Conservation (phyloP, 2,888 invertebrate genomes). For the Cremastinae sp. region DNA sequence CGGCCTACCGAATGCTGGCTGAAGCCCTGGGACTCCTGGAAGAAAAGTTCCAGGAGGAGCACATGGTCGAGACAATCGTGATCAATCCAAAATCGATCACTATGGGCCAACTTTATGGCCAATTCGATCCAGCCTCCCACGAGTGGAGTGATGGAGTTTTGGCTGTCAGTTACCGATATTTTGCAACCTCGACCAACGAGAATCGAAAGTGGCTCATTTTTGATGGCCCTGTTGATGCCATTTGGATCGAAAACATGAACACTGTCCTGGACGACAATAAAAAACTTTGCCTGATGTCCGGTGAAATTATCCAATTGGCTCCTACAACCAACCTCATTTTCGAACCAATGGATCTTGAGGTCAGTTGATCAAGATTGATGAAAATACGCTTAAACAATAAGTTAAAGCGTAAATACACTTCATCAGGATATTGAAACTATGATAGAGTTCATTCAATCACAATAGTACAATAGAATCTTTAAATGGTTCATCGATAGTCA, state of each 20-base stretch:
- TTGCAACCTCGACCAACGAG: slow-evolving; percentile 86
- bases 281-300: slow-evolving; percentile 97
- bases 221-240: slow-evolving; percentile 97
- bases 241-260: slow-evolving; percentile 98
- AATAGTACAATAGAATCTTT: no score
- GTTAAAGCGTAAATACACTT: no score
- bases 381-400: no score
- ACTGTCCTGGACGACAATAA: slow-evolving; percentile 98
- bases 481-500: no score
- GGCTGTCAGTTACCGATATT: slow-evolving; percentile 90
- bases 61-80: slow-evolving; percentile 88
- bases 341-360: slow-evolving; percentile 96
- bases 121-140: slow-evolving; percentile 96
- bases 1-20: slow-evolving; percentile 91
- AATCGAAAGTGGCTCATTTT: slow-evolving; percentile 95
- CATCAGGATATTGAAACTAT: no score
- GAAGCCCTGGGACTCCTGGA: slow-evolving; percentile 89
- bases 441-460: no score
- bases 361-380: slow-evolving; percentile 67
- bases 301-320: slow-evolving; percentile 96
- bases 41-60: slow-evolving; percentile 89
- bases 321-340: slow-evolving; percentile 95
- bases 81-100: slow-evolving; percentile 98
- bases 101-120: slow-evolving; percentile 97
- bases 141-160: slow-evolving; percentile 96